phyloP scores from a whole-genome alignment of 2,888 invertebrate species.

The Aproaerema taeniolella region DNA sequence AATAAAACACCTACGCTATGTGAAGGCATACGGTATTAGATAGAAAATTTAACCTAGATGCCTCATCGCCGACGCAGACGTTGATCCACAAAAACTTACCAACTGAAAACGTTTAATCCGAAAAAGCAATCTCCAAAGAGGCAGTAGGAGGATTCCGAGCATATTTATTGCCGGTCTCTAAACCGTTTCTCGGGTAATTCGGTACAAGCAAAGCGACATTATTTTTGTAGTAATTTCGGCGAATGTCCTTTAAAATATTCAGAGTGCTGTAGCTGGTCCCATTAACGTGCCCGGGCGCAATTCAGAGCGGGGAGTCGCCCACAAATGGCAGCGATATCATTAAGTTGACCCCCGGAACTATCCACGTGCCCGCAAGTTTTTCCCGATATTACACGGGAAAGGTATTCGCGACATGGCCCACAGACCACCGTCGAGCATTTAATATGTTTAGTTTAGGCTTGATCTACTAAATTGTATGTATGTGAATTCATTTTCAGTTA shows the following conservation, averaged over 20 bases:
- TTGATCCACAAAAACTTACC: conserved; percentile 24
- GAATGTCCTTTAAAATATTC: conserved; percentile 77
- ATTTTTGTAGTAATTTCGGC: conserved; percentile 76
- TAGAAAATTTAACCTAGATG: too few relatives aligned
- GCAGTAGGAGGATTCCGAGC: conserved; percentile 66
- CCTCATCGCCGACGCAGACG: too few relatives aligned
- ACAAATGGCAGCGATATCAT: conserved; percentile 75
- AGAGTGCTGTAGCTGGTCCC: conserved; percentile 69
- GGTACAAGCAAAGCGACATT: conserved; percentile 73
- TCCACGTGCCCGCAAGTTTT: conserved; percentile 64
- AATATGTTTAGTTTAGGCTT: conserved; percentile 12
- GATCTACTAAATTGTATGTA: neutral
- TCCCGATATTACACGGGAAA: conserved; percentile 67
- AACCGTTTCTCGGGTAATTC: conserved; percentile 74
- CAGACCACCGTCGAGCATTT: neutral
- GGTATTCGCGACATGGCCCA: conserved; percentile 42
- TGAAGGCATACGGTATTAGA: too few relatives aligned
- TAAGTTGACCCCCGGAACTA: conserved; percentile 74
- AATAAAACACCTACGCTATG: too few relatives aligned
- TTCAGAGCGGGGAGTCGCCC: conserved; percentile 66
- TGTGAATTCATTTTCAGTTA: too few relatives aligned
- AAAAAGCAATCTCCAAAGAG: conserved; percentile 66
- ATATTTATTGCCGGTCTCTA: conserved; percentile 70
- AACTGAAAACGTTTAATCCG: conserved; percentile 57
- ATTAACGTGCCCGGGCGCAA: conserved; percentile 73